Conservation (phyloP, 2,888 invertebrate genomes). For the Aleiodes alternator region DNA sequence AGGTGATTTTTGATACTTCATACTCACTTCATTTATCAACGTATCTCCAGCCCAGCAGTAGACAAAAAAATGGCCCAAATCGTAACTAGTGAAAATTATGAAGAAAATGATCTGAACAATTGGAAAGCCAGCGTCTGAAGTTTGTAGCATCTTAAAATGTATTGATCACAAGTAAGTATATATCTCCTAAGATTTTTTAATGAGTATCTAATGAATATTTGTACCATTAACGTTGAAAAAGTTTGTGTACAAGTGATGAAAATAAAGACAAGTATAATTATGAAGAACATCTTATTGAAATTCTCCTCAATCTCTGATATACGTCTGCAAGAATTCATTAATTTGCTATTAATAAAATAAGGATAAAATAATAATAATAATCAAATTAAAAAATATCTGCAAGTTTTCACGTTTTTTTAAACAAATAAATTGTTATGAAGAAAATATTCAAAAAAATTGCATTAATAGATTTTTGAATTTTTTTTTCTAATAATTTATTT, state of each 20-base stretch:
- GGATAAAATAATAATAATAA: too few relatives aligned
- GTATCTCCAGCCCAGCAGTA: conserved; percentile 53
- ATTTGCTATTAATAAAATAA: background rate
- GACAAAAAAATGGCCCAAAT: conserved; percentile 48
- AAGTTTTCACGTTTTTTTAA: too few relatives aligned
- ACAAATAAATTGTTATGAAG: too few relatives aligned
- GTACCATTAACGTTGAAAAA: conserved; percentile 61
- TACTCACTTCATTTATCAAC: conserved; percentile 46
- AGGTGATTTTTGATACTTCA: too few relatives aligned
- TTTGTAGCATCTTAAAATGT: conserved; percentile 37
- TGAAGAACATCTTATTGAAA: conserved; percentile 63
- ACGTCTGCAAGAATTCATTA: conserved; percentile 14
- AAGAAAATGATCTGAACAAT: conserved; percentile 48
- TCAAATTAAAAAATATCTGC: too few relatives aligned
- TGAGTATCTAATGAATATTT: too few relatives aligned
- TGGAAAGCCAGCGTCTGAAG: conserved; percentile 34
- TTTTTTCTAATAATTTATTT: too few relatives aligned
- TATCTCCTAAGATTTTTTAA: too few relatives aligned
- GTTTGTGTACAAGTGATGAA: conserved; percentile 63
- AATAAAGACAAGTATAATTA: conserved; percentile 60
- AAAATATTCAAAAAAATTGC: too few relatives aligned
- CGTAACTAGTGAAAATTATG: conserved; percentile 47
- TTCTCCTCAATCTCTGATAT: conserved; percentile 57
- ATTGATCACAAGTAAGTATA: too few relatives aligned
- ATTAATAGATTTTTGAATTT: too few relatives aligned